Evolutionary conservation across 92 coral and sea anemone species (phyloP), one percentile per base, ranked within the genome.

Genomic region (Palythoa grandiflora): DNA sequence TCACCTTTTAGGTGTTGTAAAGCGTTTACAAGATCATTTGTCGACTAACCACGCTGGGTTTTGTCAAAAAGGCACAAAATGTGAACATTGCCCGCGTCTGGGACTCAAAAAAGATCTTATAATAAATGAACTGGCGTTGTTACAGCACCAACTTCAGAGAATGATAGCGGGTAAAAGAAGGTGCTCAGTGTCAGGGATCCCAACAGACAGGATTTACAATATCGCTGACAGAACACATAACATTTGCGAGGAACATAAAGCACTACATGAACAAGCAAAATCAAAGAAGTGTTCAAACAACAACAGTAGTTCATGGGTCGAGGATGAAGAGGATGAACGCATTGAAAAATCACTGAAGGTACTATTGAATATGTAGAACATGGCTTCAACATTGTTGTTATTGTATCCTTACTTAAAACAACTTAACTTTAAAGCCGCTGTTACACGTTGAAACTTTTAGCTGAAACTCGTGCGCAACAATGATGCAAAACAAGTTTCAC

Each of bases 221-320:
- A 72, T 95, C 12, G 98, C 98, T 11, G 92, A 86, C 53, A 80
- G 98, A 44, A 90, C 94, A 0, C 93, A 91, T 68, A 37, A 65
- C 14, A 89, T 93, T 12, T 95, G 96, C 60, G 94, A 93, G 77
- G 96, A 95, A 20, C 98, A 93, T 83, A 89, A 84, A 60, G 90
- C 71, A 59, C 79, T 95, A 86, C 98, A 95, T 73, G 78, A 81
- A 54, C 86, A 81, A 44, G 86, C 75, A 21, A 81, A 53, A 21
- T 81, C 86, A 11, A 71, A 81, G 75, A 81, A 81, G n/a, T 81
- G 86, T n/a, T 10, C 87, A 6, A 86, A 83, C 65, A 17, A 20
- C 6, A 51, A 20, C 19, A 89, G 84, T 17, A 74, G 91, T 28
- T 44, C 71, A 14, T 73, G 81, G 50, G 78, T 17, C 2, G 80